A percentile compares a stretch with the other conserved stretches of the same genome.
phyloP scores from a whole-genome alignment of 1,140 invertebrate species.

The Pollicipes pollicipes region DNA sequence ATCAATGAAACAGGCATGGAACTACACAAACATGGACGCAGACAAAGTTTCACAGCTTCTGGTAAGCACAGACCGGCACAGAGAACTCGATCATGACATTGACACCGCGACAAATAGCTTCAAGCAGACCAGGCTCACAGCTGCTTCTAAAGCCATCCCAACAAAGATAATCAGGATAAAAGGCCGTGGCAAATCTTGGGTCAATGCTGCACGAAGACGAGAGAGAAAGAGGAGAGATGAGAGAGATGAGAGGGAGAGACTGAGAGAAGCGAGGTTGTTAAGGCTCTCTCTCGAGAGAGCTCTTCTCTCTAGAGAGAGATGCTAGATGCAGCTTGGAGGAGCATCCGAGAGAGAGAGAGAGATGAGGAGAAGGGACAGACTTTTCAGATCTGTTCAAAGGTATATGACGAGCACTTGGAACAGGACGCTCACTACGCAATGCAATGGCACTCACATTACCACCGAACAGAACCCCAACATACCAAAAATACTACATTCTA shows the following conservation, averaged over 20 bases:
- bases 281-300: no score
- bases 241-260: background rate
- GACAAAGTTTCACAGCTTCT: background rate
- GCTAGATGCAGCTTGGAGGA: no score
- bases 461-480: no score
- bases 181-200: background rate
- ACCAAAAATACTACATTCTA: no score
- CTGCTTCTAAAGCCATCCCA: background rate
- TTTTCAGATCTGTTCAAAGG: background rate
- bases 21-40: background rate
- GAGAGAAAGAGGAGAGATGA: background rate
- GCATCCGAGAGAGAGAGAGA: no score
- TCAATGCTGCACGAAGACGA: background rate
- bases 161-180: background rate
- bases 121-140: background rate
- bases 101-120: background rate
- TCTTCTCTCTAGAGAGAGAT: no score
- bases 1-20: background rate
- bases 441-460: no score
- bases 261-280: no score
- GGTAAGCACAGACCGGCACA: background rate
- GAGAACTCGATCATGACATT: background rate
- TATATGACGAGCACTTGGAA: background rate
- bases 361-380: background rate
- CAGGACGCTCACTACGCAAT: no score